phyloP scores from a whole-genome alignment of 2,888 invertebrate species.

The Athripsodes cinereus region DNA sequence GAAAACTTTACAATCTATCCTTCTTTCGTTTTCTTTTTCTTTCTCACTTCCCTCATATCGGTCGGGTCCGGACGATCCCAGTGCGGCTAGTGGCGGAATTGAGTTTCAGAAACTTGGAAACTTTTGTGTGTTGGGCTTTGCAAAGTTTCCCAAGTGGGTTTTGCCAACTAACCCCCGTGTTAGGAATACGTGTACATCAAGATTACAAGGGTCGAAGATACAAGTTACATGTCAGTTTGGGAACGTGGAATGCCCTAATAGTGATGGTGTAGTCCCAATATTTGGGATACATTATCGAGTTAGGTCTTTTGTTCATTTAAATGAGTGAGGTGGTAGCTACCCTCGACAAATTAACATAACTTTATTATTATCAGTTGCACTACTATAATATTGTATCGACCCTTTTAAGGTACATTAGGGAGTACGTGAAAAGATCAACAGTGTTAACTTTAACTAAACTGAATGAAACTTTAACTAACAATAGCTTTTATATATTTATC shows the following conservation, averaged over 20 bases:
- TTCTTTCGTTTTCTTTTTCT: background rate
- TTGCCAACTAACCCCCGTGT: background rate
- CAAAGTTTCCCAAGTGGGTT: slow-evolving; percentile 16
- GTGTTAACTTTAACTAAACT: too few species aligned
- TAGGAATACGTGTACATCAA: slow-evolving; percentile 3
- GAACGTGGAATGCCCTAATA: background rate
- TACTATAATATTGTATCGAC: background rate
- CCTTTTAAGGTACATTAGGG: background rate
- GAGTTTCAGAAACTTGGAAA: slow-evolving; percentile 21
- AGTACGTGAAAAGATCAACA: too few species aligned
- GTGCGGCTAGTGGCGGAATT: slow-evolving; percentile 14
- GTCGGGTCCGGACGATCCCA: background rate
- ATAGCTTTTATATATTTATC: too few species aligned
- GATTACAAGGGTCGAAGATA: slow-evolving; percentile 5
- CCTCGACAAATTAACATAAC: too few species aligned
- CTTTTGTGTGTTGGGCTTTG: slow-evolving; percentile 19
- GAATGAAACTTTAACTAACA: too few species aligned
- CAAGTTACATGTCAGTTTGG: background rate
- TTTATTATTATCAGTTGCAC: background rate
- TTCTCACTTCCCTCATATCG: background rate
- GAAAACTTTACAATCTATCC: slow-evolving; percentile 1
- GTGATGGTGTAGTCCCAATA: too few species aligned
- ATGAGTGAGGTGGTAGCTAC: too few species aligned
- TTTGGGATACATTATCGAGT: too few species aligned
- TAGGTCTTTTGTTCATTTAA: too few species aligned